These are phyloP conservation scores for Euura saliciscinereae DNA, from an alignment of 1,140 invertebrate genomes.

Conservation along the genomic window DNA sequence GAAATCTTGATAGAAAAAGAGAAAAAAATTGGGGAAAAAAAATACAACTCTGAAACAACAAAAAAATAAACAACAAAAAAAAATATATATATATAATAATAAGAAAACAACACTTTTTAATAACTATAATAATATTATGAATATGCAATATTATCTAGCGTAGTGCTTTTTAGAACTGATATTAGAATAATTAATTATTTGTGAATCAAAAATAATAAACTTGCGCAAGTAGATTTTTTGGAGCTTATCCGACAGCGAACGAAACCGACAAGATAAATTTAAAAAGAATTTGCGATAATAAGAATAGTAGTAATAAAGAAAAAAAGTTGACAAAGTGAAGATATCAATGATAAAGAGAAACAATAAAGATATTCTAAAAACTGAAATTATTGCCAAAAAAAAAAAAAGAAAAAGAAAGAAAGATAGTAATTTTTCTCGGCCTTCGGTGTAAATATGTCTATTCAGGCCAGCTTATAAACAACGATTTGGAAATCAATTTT, in stretches of 20 bases:
- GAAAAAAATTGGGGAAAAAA: neutral
- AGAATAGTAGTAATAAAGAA: neutral
- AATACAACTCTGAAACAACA: conserved; percentile 8
- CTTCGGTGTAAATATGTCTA: conserved; percentile 55
- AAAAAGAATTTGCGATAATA: neutral
- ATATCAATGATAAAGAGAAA: neutral
- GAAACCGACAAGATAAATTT: neutral
- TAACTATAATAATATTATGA: neutral
- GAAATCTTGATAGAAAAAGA: neutral
- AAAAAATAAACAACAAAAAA: too few species aligned
- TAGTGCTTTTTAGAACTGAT: conserved; percentile 39
- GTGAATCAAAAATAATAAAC: conserved; percentile 30
- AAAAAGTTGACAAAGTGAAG: neutral
- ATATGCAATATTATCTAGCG: conserved; percentile 34
- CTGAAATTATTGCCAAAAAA: neutral
- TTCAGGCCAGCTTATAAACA: conserved; percentile 41
- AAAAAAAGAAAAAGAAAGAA: neutral
- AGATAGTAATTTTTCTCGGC: conserved; percentile 30
- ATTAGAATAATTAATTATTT: conserved; percentile 35
- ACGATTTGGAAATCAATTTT: conserved; percentile 40
- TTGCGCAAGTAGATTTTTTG: conserved; percentile 13
- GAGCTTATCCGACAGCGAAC: neutral
- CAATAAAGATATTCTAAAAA: neutral
- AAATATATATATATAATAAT: neutral
- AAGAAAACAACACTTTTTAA: conserved; percentile 7